Evolutionary conservation across 2,797 vertebrate genomes (phyloP).

Genomic region (Pempheris klunzingeri): DNA sequence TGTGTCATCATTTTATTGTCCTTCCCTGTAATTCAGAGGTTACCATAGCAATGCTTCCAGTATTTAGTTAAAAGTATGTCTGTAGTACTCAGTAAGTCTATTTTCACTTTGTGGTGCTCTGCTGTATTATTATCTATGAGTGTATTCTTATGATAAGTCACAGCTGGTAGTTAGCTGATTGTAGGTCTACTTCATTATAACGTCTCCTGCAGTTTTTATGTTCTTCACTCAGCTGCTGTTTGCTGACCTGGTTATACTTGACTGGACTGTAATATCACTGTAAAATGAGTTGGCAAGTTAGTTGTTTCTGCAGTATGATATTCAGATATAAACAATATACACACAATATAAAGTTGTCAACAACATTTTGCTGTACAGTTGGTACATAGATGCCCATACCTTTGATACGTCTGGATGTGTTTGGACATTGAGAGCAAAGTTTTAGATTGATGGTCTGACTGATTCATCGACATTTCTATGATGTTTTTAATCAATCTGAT

Average conservation of each 20-base stretch:
- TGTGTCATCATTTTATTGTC: not conserved
- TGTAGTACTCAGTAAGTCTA: not conserved
- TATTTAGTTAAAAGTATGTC: not conserved
- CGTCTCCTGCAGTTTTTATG: not conserved
- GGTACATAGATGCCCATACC: not conserved
- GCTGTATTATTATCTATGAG: conserved; percentile 14
- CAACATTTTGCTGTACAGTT: not conserved
- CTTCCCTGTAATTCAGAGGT: not conserved
- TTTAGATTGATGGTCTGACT: not conserved
- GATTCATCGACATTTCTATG: not conserved
- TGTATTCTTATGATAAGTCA: conserved; percentile 20
- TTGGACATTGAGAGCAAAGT: too few relatives aligned
- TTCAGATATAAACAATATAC: not conserved
- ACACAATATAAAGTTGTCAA: not conserved
- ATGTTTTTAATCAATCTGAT: not conserved
- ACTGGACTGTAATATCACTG: too few relatives aligned
- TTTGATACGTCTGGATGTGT: not conserved
- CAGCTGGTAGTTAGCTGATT: conserved; percentile 22
- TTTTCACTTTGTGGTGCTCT: not conserved
- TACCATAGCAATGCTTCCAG: not conserved
- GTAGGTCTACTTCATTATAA: not conserved
- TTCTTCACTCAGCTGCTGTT: not conserved
- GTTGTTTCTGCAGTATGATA: too few relatives aligned
- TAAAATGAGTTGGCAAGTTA: too few relatives aligned
- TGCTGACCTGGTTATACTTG: not conserved